A percentile compares a stretch with the other conserved stretches of the same genome.
phyloP scores from a whole-genome alignment of 2,113 vertebrate genomes.

The Eretmochelys imbricata region DNA sequence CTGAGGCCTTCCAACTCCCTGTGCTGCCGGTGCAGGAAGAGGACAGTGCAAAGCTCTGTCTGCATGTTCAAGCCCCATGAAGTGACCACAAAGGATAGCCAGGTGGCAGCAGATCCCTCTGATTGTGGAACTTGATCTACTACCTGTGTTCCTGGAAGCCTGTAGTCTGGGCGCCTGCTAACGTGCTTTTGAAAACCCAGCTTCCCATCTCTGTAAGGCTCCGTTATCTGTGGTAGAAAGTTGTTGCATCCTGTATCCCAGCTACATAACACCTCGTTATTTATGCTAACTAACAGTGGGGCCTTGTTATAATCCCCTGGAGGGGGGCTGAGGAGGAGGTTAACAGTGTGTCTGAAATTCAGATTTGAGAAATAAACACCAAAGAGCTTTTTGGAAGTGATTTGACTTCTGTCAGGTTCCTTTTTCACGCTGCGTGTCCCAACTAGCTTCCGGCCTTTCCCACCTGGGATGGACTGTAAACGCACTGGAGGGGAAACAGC shows the following conservation, averaged over 20 bases:
- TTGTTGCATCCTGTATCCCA: background rate
- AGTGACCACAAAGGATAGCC: background rate
- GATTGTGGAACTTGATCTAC: background rate
- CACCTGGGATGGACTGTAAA: background rate
- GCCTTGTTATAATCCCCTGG: background rate
- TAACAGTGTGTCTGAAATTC: background rate
- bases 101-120: background rate
- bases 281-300: background rate
- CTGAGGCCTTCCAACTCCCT: background rate
- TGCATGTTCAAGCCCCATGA: background rate
- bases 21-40: background rate
- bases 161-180: background rate
- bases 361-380: slow-evolving; percentile 1
- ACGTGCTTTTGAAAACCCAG: background rate
- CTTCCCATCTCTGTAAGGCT: background rate
- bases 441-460: background rate
- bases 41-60: background rate
- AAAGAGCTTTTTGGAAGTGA: background rate
- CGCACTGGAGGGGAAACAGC: background rate
- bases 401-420: background rate
- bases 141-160: background rate
- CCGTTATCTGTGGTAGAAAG: background rate
- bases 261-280: background rate
- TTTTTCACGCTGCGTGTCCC: background rate
- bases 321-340: background rate